Percentiles rank a stretch among this genome's conserved stretches.
These are phyloP conservation scores for Drosophila suzukii DNA, from an alignment of 1,140 invertebrate species.

Conservation along the genomic window DNA sequence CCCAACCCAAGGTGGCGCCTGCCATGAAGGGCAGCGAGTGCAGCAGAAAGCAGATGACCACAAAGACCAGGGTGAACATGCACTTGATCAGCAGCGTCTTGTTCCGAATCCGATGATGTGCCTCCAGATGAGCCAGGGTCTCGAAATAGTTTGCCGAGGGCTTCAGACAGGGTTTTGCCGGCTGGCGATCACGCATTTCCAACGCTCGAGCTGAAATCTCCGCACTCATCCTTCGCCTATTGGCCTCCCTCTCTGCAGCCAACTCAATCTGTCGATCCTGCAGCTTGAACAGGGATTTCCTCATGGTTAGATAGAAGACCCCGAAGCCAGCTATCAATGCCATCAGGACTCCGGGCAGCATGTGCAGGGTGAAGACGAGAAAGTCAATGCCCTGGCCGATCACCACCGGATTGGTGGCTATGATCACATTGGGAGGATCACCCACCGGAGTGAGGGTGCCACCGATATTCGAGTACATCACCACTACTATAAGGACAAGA, in stretches of 20 bases:
- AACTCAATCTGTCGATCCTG: slow-evolving; percentile 90
- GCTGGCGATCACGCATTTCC: slow-evolving; percentile 82
- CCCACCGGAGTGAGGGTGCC: slow-evolving; percentile 93
- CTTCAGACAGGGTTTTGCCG: slow-evolving; percentile 79
- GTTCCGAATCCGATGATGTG: slow-evolving; percentile 85
- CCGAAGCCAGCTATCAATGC: slow-evolving; percentile 88
- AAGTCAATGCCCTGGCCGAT: slow-evolving; percentile 89
- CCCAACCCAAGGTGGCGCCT: slow-evolving; percentile 89
- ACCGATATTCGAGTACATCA: slow-evolving; percentile 94
- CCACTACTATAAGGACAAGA: slow-evolving; percentile 89
- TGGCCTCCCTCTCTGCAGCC: slow-evolving; percentile 90
- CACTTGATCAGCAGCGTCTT: slow-evolving; percentile 88
- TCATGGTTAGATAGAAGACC: slow-evolving; percentile 89
- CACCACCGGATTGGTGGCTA: slow-evolving; percentile 89
- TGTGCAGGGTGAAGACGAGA: slow-evolving; percentile 90
- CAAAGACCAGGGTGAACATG: slow-evolving; percentile 86
- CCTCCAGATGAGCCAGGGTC: slow-evolving; percentile 50
- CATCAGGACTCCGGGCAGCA: slow-evolving; percentile 90
- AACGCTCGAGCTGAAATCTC: slow-evolving; percentile 89
- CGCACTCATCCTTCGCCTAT: slow-evolving; percentile 89
- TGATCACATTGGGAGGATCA: slow-evolving; percentile 95
- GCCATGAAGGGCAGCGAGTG: slow-evolving; percentile 87
- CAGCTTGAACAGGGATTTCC: slow-evolving; percentile 87
- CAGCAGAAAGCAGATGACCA: slow-evolving; percentile 89
- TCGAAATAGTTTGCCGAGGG: slow-evolving; percentile 86